Percentiles rank a stretch among this genome's conserved stretches.
These are phyloP conservation scores for Melanotaenia trifasciata DNA, from an alignment of 2,797 vertebrate genomes.

Conservation along the genomic window DNA sequence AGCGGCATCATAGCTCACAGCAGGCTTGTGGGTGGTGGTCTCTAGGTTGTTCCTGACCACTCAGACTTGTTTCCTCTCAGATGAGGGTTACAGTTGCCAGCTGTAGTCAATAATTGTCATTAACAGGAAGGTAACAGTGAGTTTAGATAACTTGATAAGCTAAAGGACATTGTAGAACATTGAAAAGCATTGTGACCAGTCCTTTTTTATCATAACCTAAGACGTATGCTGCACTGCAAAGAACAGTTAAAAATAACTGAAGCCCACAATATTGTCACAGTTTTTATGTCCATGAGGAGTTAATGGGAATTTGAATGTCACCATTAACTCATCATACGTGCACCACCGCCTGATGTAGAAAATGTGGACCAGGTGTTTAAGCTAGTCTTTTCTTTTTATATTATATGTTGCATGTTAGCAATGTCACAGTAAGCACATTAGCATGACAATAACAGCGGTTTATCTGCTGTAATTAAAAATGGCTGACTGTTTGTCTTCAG, in stretches of 20 bases:
- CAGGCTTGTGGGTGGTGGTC: background rate
- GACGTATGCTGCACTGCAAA: no score
- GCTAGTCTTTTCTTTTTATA: background rate
- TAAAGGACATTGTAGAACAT: background rate
- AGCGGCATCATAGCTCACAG: background rate
- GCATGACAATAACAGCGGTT: no score
- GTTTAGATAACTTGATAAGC: background rate
- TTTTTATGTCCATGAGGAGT: background rate
- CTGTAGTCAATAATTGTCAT: background rate
- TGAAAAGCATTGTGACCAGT: no score
- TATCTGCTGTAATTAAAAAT: background rate
- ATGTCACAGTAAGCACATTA: background rate
- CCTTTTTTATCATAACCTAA: no score
- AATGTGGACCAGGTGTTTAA: background rate
- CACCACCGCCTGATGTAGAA: background rate
- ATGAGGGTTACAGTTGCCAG: slow-evolving; percentile 3
- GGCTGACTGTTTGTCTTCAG: background rate
- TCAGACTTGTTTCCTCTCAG: background rate
- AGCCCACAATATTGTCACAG: background rate
- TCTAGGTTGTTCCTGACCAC: background rate
- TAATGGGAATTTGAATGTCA: background rate
- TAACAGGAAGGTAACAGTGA: slow-evolving; percentile 10
- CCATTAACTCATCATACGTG: background rate
- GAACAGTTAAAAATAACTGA: no score
- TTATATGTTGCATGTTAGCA: background rate